Evolutionary conservation across 2,888 invertebrate species (phyloP).

Genomic region (Chrysopilus asiliformis): DNA sequence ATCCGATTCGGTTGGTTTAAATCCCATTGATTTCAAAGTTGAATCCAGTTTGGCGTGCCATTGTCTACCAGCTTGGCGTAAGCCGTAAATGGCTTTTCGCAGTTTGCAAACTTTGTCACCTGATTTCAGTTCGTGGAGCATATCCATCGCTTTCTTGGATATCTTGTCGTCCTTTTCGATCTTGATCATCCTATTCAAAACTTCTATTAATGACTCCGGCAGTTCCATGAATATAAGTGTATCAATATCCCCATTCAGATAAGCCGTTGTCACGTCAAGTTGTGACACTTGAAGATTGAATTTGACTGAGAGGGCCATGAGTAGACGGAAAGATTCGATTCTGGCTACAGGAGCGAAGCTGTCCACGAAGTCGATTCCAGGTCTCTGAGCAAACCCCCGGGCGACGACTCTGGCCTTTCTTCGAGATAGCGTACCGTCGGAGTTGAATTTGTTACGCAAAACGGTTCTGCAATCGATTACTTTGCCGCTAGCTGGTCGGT

Average conservation of each 20-base stretch:
- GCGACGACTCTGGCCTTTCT: conserved; percentile 23
- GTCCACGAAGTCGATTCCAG: conserved; percentile 22
- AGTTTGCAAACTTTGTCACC: conserved; percentile 14
- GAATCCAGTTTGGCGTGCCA: conserved; percentile 17
- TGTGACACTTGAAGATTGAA: conserved; percentile 14
- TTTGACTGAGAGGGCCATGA: conserved; percentile 15
- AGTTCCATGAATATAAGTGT: conserved; percentile 16
- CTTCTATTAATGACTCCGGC: conserved; percentile 10
- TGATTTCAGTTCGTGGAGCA: conserved; percentile 5
- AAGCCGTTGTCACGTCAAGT: conserved; percentile 16
- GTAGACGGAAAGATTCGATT: conserved; percentile 14
- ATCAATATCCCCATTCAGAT: conserved; percentile 14
- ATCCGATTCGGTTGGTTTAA: conserved; percentile 13
- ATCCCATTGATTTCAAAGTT: conserved; percentile 13
- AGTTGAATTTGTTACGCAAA: conserved; percentile 18
- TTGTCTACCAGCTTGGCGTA: conserved; percentile 16
- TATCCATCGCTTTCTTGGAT: conserved; percentile 1
- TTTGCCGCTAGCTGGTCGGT: conserved; percentile 15
- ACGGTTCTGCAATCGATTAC: conserved; percentile 20
- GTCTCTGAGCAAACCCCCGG: conserved; percentile 21
- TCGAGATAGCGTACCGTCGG: conserved; percentile 16
- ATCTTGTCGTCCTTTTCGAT: conserved; percentile 1
- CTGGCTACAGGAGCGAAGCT: too few relatives aligned
- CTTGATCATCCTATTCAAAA: conserved; percentile 5
- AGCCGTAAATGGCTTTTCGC: conserved; percentile 14